Evolutionary conservation across 2,888 invertebrate genomes (phyloP).

Genomic region (Macropis europaea): DNA sequence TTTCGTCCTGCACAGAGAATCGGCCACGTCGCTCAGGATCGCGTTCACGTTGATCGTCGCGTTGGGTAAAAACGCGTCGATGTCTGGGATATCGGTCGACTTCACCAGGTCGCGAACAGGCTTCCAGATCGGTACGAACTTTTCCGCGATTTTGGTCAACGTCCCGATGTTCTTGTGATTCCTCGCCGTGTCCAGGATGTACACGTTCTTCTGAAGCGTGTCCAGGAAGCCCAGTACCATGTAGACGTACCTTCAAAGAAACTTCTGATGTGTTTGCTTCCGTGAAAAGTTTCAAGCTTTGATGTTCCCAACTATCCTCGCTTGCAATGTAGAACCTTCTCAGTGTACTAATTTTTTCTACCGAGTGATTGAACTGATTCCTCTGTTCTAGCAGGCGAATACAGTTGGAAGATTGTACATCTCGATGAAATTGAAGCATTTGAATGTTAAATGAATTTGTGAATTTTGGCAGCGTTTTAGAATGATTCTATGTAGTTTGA

Average conservation of each 20-base stretch:
- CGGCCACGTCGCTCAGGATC: conserved; percentile 55
- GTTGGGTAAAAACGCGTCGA: conserved; percentile 65
- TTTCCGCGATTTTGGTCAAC: conserved; percentile 65
- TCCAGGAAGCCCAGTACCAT: conserved; percentile 63
- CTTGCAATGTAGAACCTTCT: too few species aligned
- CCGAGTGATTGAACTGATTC: too few species aligned
- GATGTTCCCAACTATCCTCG: too few species aligned
- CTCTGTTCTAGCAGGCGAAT: too few species aligned
- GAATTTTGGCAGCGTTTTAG: background rate
- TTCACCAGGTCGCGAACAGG: conserved; percentile 65
- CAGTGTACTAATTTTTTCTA: too few species aligned
- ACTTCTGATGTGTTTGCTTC: too few species aligned
- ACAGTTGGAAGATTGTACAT: too few species aligned
- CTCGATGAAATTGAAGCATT: too few species aligned
- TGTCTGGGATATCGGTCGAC: conserved; percentile 43
- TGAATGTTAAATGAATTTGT: too few species aligned
- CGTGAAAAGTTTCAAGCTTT: too few species aligned
- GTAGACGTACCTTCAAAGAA: conserved; percentile 60
- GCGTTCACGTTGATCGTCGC: conserved; percentile 74
- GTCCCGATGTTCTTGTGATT: conserved; percentile 61
- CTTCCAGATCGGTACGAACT: conserved; percentile 72
- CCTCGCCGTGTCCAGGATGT: conserved; percentile 64
- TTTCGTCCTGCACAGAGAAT: conserved; percentile 55
- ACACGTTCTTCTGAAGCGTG: conserved; percentile 61
- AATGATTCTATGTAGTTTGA: background rate